Percentiles rank a stretch among this genome's conserved stretches.
phyloP scores from a whole-genome alignment of 2,797 vertebrate species.

The Telmatherina bonti region DNA sequence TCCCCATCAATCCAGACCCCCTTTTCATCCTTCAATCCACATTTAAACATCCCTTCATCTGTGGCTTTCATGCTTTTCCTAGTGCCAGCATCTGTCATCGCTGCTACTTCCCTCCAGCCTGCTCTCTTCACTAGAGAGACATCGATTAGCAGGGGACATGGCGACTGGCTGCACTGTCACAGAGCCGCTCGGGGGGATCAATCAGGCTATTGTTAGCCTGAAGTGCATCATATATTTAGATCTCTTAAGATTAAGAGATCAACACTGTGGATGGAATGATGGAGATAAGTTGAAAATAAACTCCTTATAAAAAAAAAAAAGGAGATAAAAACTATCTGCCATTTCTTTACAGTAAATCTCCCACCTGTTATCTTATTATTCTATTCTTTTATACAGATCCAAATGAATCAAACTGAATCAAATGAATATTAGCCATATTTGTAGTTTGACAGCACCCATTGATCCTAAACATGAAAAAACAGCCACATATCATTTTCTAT shows the following conservation, averaged over 20 bases:
- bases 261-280: neutral
- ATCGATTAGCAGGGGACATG: slow-evolving; percentile 43
- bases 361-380: neutral
- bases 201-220: slow-evolving; percentile 35
- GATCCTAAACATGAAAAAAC: slow-evolving; percentile 12
- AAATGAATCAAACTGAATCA: slow-evolving; percentile 40
- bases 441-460: slow-evolving; percentile 29
- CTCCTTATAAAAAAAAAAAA: neutral
- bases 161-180: slow-evolving; percentile 32
- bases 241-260: slow-evolving; percentile 34
- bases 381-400: slow-evolving; percentile 12
- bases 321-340: slow-evolving; percentile 11
- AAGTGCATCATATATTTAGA: slow-evolving; percentile 35
- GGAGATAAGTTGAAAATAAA: neutral
- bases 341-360: slow-evolving; percentile 9
- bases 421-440: slow-evolving; percentile 41
- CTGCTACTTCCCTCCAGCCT: slow-evolving; percentile 33
- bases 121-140: slow-evolving; percentile 37
- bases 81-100: slow-evolving; percentile 38
- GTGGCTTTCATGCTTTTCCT: neutral
- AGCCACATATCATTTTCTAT: slow-evolving; percentile 6
- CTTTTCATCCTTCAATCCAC: slow-evolving; percentile 56
- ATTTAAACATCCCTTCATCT: slow-evolving; percentile 52
- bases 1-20: slow-evolving; percentile 41
- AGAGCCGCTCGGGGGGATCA: slow-evolving; percentile 24